Percentiles rank a stretch among this genome's conserved stretches.
Evolutionary conservation across 2,888 invertebrate species (phyloP).

Genomic region (Oscheius onirici): DNA sequence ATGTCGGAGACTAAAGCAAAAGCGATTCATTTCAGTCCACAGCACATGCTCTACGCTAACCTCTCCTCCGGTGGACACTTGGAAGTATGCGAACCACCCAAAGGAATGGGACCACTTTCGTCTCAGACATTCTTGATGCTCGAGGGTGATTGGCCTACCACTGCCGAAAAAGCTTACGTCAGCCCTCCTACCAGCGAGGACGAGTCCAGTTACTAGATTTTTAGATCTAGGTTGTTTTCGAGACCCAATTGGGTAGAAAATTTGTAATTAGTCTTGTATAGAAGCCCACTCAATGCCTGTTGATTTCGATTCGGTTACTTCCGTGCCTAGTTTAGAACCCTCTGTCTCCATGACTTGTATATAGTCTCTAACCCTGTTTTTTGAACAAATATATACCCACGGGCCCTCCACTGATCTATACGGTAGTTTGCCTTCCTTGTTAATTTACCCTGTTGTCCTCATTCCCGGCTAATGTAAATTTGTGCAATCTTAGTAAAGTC

Average conservation of each 20-base stretch:
- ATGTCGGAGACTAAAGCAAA: not conserved
- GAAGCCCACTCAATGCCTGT: not conserved
- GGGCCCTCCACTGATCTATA: conserved; percentile 17
- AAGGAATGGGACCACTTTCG: not conserved
- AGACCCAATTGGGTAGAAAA: not conserved
- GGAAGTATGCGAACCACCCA: not conserved
- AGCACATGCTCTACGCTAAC: conserved; percentile 9
- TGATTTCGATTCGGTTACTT: not conserved
- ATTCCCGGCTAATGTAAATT: too few species aligned
- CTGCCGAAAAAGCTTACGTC: too few species aligned
- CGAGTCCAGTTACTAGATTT: not conserved
- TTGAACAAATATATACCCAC: conserved; percentile 19
- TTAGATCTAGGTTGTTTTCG: not conserved
- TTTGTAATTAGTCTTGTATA: conserved; percentile 11
- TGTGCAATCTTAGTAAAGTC: too few species aligned
- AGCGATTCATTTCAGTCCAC: conserved; percentile 13
- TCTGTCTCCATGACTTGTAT: not conserved
- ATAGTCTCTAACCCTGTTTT: not conserved
- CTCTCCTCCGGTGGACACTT: conserved; percentile 1
- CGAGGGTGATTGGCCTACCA: not conserved
- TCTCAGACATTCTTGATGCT: conserved; percentile 4
- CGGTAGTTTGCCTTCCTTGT: conserved; percentile 7
- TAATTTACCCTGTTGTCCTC: not conserved
- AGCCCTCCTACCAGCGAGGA: too few species aligned
- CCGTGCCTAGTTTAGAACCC: not conserved